phyloP scores from a whole-genome alignment of 2,888 invertebrate genomes.

The Melieria picta region DNA sequence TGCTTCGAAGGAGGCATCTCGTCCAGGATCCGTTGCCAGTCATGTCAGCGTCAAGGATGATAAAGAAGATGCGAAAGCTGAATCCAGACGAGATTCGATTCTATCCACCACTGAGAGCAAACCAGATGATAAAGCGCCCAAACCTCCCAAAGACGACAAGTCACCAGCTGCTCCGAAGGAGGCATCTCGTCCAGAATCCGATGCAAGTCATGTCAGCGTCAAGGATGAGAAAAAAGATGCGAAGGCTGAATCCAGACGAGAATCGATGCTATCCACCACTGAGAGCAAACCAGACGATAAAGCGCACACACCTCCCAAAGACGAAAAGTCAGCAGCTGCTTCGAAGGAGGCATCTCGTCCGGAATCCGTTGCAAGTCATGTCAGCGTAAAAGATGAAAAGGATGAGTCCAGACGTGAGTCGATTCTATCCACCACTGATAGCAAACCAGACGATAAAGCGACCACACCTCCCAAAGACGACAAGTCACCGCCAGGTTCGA shows the following conservation, averaged over 20 bases:
- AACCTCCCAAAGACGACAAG: constrained; percentile 27
- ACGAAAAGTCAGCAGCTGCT: constrained; percentile 27
- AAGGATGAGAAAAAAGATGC: constrained; percentile 11
- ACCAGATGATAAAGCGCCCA: too few species aligned
- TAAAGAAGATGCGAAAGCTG: too few species aligned
- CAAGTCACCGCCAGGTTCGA: constrained; percentile 27
- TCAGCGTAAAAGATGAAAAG: constrained; percentile 24
- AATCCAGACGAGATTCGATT: constrained; percentile 39
- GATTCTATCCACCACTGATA: constrained; percentile 36
- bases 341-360: constrained; percentile 40
- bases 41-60: background rate
- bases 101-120: constrained; percentile 14
- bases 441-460: background rate
- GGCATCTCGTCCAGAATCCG: constrained; percentile 42
- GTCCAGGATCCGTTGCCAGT: constrained; percentile 31
- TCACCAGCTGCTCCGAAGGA: constrained; percentile 32
- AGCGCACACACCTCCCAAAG: constrained; percentile 31
- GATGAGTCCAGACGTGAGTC: constrained; percentile 33
- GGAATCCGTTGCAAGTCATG: constrained; percentile 32
- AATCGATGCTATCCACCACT: constrained; percentile 21
- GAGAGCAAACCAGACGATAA: constrained; percentile 36
- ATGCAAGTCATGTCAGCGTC: constrained; percentile 35
- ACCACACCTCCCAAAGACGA: constrained; percentile 20
- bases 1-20: background rate
- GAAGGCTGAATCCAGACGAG: constrained; percentile 17